Percentiles rank a stretch among this genome's conserved stretches.
Evolutionary conservation across 1,140 invertebrate genomes (phyloP).

Genomic region (Argopecten irradians): DNA sequence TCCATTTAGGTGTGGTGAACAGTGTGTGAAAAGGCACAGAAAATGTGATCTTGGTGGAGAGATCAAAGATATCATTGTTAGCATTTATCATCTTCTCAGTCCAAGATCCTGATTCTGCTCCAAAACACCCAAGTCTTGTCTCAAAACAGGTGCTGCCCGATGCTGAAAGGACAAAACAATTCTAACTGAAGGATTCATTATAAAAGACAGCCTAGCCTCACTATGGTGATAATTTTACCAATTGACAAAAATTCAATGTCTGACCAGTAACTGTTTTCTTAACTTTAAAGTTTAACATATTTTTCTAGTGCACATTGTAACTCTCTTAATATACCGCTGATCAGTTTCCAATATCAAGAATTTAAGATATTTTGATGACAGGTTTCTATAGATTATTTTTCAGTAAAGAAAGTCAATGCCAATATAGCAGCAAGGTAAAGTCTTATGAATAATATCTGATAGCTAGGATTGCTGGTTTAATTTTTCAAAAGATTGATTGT

Average conservation of each 20-base stretch:
- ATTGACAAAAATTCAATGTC: neutral
- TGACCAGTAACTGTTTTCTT: too few species aligned
- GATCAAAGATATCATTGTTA: slow-evolving; percentile 70
- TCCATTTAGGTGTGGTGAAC: slow-evolving; percentile 71
- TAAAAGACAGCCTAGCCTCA: neutral
- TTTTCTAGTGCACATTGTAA: too few species aligned
- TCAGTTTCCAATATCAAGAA: too few species aligned
- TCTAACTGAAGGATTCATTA: neutral
- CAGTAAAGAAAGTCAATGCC: too few species aligned
- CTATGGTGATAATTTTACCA: neutral
- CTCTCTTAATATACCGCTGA: too few species aligned
- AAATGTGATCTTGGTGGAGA: slow-evolving; percentile 74
- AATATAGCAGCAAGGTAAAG: too few species aligned
- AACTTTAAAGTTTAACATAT: too few species aligned
- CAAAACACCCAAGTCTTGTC: slow-evolving; percentile 66
- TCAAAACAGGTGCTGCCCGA: slow-evolving; percentile 75
- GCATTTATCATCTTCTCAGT: slow-evolving; percentile 69
- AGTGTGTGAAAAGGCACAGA: slow-evolving; percentile 70
- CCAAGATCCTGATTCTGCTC: slow-evolving; percentile 55
- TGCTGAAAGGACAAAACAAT: slow-evolving; percentile 56
- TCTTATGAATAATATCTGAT: too few species aligned
- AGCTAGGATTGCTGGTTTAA: too few species aligned
- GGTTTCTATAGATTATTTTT: too few species aligned
- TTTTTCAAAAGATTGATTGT: too few species aligned
- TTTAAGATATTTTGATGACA: too few species aligned